Conservation (phyloP, 2,113 vertebrate genomes). For the Pomatorhinus ruficollis region DNA sequence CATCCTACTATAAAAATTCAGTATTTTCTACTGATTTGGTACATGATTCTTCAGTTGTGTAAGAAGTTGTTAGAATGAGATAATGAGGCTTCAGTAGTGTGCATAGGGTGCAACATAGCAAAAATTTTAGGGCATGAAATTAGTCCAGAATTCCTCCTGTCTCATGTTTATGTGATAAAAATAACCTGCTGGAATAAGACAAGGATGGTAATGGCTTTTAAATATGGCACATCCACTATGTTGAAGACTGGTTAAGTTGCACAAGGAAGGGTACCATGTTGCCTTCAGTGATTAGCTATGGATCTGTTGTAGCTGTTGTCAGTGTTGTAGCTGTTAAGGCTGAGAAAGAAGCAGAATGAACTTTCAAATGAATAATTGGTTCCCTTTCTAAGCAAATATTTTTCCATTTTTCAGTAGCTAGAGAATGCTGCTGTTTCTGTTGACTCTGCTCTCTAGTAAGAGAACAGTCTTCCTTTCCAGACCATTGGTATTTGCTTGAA, state of each 20-base stretch:
- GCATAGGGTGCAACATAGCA: not conserved
- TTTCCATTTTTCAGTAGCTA: not conserved
- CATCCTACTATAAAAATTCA: not conserved
- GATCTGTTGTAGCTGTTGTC: not conserved
- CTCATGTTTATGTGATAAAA: not conserved
- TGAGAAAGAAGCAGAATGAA: not conserved
- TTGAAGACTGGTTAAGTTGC: not conserved
- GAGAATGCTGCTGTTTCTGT: not conserved
- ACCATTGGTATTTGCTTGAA: not conserved
- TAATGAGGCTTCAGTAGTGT: not conserved
- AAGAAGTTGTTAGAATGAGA: not conserved
- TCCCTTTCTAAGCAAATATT: not conserved
- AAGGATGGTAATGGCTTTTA: not conserved
- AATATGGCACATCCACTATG: rapidly evolving
- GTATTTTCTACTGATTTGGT: not conserved
- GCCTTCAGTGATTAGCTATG: not conserved
- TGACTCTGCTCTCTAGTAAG: not conserved
- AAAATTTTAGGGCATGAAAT: not conserved
- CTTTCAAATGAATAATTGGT: not conserved
- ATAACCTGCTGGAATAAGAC: not conserved
- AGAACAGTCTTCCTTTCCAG: not conserved
- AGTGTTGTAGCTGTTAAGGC: not conserved
- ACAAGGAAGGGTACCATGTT: not conserved
- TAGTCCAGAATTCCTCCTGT: not conserved
- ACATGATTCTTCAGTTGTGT: not conserved